Base-by-base conservation (phyloP, 2,113 vertebrate genomes). In the Chitala chitala region DNA sequence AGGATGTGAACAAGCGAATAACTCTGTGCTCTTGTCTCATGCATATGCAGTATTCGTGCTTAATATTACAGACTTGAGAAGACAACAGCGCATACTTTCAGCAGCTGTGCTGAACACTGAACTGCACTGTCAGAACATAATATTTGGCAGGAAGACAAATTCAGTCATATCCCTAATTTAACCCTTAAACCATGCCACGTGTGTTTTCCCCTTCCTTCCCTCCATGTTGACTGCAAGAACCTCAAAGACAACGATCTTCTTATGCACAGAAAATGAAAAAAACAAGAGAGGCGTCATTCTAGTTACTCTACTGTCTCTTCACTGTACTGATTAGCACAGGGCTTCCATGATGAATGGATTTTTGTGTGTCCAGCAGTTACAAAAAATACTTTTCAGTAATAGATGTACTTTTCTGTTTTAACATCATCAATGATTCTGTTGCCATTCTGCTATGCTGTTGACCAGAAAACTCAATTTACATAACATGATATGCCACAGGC, bases 21-120 rank as follows among this genome's bases (percentile, higher is more conserved):
- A 78, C 82, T 79, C 78, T 83, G 5, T 44, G 33, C 81, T 78
- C 83, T 84, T 79, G 72, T 82, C 82, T 84, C 76, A 75, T 74
- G 75, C 82, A 64, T 77, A 81, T 81, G 84, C 86, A 83, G 77
- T 84, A 82, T 85, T 83, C 73, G 78, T 59, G 85, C 82, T 82
- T 75, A 13, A 50, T 79, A 75, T 66, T 76, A 66, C 68, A 46
- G 54, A 72, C 17, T 66, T 40, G 40, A 78, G 66, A 77, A 63
- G 71, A 72, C 69, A 82, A 83, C 77, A 76, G 20, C 76, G 80
- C 78, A 86, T 38, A 29, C 82, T 78, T 58, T 82, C 73, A 72
- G 20, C 81, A 74, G 73, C 76, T 73, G 73, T 78, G 83, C 80
- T 82, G 54, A 50, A 64, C 77, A 77, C 78, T 81, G 82, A 75